Conservation (phyloP, 1,140 invertebrate species). For the Maniola jurtina region DNA sequence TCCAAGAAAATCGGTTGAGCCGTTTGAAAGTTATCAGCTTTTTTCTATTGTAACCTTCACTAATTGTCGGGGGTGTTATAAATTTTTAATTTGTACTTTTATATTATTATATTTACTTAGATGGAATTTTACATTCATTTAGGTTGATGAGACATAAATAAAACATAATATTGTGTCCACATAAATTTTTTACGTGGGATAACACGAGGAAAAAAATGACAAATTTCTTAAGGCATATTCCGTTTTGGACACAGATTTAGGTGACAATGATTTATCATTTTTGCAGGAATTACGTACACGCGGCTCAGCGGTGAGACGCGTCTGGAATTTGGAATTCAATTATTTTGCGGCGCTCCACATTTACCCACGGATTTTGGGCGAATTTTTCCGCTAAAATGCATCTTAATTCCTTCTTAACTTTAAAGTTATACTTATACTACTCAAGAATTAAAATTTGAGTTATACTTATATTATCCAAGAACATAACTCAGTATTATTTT, state of each 20-base stretch:
- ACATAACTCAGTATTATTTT: no score
- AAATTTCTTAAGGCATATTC: conserved; percentile 21
- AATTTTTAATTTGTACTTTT: no score
- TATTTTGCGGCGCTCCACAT: conserved; percentile 35
- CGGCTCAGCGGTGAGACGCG: conserved; percentile 32
- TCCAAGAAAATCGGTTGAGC: no score
- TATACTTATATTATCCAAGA: no score
- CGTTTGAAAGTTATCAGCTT: no score
- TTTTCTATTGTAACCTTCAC: no score
- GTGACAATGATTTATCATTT: conserved; percentile 55
- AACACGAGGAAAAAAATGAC: conserved; percentile 10
- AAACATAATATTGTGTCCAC: background rate
- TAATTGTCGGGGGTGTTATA: no score
- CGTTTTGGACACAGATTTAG: conserved; percentile 22
- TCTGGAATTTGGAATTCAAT: conserved; percentile 52
- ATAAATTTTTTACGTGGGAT: background rate
- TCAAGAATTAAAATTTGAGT: no score
- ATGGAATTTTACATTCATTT: no score
- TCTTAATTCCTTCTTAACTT: no score
- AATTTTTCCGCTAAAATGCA: background rate
- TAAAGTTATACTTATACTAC: no score
- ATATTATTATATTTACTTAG: no score
- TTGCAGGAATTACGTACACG: conserved; percentile 43
- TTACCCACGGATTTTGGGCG: conserved; percentile 15
- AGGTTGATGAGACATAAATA: background rate